Base-by-base conservation (phyloP, 2,113 vertebrate genomes). In the Takifugu flavidus region DNA sequence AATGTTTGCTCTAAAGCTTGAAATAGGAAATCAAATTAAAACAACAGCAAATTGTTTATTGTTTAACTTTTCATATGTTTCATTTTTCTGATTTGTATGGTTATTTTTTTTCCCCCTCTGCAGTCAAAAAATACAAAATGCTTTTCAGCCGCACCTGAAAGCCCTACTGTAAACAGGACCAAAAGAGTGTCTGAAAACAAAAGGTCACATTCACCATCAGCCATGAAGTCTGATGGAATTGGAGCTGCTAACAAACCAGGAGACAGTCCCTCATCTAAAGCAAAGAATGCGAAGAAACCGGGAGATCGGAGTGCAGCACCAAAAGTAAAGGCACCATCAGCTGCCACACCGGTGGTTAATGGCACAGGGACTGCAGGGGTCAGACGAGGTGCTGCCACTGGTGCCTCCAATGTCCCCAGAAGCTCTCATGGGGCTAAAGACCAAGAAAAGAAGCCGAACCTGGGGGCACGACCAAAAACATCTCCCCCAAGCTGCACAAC, bases 151-250 rank as follows among this genome's bases (percentile, higher is more conserved):
- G 58, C 72, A 20, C 87, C 88, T 90, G 75, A 79, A 82, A 86
- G 83, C 74, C 62, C 83, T 71, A 58, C 77, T 74, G 90, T 86
- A 72, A 88, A 61, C 74, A 87, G 77, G 82, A 89, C 83, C 59
- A 70, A 67, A 74, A 85, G 81, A 79, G 85, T 63, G 65, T 66
- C 77, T 27, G 69, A 84, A 74, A 64, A 1, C 76, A 80, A 39
- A 39, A 4, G 7, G 11, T 39, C 34, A 11, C 11, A 10, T 39
- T 39, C 86, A 74, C 53, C 72, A 39, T 86, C 90, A 86, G 94
- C 92, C 88, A 99, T 99, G 96, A 98, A 98, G 92, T 98, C 96
- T 14, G 96, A 99, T 89, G 92, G 90, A 73, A 88, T 95, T 81
- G 93, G 85, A 0, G 90, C 91, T 77, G 92, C 90, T 60, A 90